Percentiles rank a stretch among this genome's conserved stretches.
phyloP scores from a whole-genome alignment of 1,140 invertebrate species.

The Solenopsis fugax region DNA sequence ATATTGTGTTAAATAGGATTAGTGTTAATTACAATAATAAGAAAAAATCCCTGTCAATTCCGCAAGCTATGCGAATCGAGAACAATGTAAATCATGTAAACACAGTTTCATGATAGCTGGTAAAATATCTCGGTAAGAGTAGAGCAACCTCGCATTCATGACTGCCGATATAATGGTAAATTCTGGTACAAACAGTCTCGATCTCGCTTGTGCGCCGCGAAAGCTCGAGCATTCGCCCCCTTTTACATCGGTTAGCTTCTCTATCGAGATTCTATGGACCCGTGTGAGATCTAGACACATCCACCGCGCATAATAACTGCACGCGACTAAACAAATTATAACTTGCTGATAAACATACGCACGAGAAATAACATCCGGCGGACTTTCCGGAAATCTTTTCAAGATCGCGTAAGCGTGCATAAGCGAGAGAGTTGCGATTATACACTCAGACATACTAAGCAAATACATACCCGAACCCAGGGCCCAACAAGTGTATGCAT shows the following conservation, averaged over 20 bases:
- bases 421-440: constrained; percentile 63
- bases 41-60: background rate
- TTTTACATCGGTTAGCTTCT: constrained; percentile 1
- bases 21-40: background rate
- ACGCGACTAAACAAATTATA: constrained; percentile 59
- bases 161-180: constrained; percentile 34
- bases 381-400: constrained; percentile 50
- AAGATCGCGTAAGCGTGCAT: constrained; percentile 34
- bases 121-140: background rate
- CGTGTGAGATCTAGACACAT: background rate
- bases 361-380: constrained; percentile 64
- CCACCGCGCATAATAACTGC: background rate
- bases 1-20: background rate
- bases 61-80: background rate
- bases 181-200: background rate
- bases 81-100: constrained; percentile 13
- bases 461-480: constrained; percentile 35
- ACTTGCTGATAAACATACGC: constrained; percentile 69
- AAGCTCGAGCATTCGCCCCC: constrained; percentile 13
- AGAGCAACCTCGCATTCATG: background rate
- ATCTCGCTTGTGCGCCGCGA: background rate
- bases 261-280: background rate
- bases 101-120: background rate
- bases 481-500: constrained; percentile 13
- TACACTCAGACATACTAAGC: constrained; percentile 54